Percentiles rank a stretch among this genome's conserved stretches.
These are phyloP conservation scores for Trichogramma dendrolimi DNA, from an alignment of 2,888 invertebrate genomes.

Conservation along the genomic window DNA sequence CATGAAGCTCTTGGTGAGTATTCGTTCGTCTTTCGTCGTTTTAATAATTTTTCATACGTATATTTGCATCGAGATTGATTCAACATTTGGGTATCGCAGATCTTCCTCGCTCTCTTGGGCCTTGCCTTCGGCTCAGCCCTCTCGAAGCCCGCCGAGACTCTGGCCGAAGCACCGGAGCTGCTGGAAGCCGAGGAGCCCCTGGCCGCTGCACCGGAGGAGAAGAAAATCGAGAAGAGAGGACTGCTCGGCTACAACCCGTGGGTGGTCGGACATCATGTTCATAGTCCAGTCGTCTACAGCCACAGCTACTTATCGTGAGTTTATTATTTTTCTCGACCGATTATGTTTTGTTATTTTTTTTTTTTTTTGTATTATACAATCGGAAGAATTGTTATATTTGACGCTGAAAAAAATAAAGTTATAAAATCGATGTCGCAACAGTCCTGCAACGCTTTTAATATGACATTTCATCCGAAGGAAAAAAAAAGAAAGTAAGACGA, in stretches of 20 bases:
- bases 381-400: too few species aligned
- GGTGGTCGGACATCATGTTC: slow-evolving; percentile 8
- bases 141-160: slow-evolving; percentile 6
- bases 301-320: slow-evolving; percentile 15
- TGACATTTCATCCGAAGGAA: too few species aligned
- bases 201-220: slow-evolving; percentile 5
- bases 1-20: too few species aligned
- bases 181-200: neutral
- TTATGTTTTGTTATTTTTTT: too few species aligned
- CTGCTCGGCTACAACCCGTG: slow-evolving; percentile 12
- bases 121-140: slow-evolving; percentile 14
- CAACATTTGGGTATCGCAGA: slow-evolving; percentile 2
- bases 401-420: too few species aligned
- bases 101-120: slow-evolving; percentile 20
- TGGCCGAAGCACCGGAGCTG: neutral
- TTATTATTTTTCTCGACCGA: neutral
- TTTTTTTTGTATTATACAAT: too few species aligned
- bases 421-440: too few species aligned
- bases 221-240: slow-evolving; percentile 25
- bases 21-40: neutral
- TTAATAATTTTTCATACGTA: neutral
- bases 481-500: too few species aligned
- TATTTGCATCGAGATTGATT: neutral
- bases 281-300: slow-evolving; percentile 4
- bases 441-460: too few species aligned